phyloP scores from a whole-genome alignment of 1,140 invertebrate species.

The Colletes gigas region DNA sequence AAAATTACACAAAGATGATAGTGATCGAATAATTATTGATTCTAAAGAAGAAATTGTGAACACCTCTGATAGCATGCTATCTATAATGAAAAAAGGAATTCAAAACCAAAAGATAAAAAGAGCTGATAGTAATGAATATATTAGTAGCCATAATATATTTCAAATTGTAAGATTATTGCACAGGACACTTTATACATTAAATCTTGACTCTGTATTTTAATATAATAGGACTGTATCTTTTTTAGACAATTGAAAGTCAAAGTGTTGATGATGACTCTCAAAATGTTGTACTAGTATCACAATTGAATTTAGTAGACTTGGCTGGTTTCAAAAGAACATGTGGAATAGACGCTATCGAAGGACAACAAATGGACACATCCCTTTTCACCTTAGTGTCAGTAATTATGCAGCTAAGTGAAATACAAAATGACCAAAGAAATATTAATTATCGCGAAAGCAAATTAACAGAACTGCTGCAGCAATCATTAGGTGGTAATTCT shows the following conservation, averaged over 20 bases:
- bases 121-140: constrained; percentile 90
- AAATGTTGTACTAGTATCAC: constrained; percentile 81
- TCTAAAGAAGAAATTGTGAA: constrained; percentile 85
- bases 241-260: constrained; percentile 63
- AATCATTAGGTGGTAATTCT: constrained; percentile 92
- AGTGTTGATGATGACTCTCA: constrained; percentile 14
- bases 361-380: constrained; percentile 91
- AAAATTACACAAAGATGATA: constrained; percentile 85
- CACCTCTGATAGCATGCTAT: constrained; percentile 83
- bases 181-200: constrained; percentile 44
- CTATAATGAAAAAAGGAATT: constrained; percentile 85
- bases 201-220: constrained; percentile 30
- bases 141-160: constrained; percentile 91
- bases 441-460: constrained; percentile 91
- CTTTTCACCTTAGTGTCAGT: constrained; percentile 87
- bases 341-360: constrained; percentile 83
- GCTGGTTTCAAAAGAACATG: constrained; percentile 90
- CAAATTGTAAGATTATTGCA: constrained; percentile 79
- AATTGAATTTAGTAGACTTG: constrained; percentile 92
- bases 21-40: constrained; percentile 81
- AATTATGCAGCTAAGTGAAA: constrained; percentile 88
- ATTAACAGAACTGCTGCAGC: constrained; percentile 90
- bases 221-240: constrained; percentile 16
- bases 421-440: constrained; percentile 76
- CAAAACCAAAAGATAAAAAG: constrained; percentile 86